Percentiles rank a stretch among this genome's conserved stretches.
phyloP scores from a whole-genome alignment of 2,797 vertebrate genomes.

The Thamnophis elegans region DNA sequence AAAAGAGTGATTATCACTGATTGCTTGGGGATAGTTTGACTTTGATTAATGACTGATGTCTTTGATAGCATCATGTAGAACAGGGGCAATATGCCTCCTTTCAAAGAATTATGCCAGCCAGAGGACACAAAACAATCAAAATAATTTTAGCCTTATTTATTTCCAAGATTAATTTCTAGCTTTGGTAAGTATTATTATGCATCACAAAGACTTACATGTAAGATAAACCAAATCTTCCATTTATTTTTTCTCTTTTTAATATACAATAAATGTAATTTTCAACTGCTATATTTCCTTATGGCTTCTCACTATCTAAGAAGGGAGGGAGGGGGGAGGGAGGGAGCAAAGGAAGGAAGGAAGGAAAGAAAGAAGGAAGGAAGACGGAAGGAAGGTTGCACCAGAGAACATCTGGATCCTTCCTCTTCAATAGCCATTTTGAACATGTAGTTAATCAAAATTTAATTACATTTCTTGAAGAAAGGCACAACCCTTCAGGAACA shows the following conservation, averaged over 20 bases:
- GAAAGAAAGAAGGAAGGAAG: not conserved
- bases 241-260: not conserved
- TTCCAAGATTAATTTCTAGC: not conserved
- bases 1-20: conserved; percentile 4
- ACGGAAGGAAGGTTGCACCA: not conserved
- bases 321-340: not conserved
- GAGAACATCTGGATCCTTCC: not conserved
- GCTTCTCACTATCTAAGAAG: not conserved
- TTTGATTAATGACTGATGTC: not conserved
- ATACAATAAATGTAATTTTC: not conserved
- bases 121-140: not conserved
- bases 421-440: not conserved
- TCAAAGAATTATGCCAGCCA: not conserved
- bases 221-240: not conserved
- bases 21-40: not conserved
- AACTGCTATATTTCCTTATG: not conserved
- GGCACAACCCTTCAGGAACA: not conserved
- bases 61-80: not conserved
- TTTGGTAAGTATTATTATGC: not conserved
- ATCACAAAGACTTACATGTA: not conserved
- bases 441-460: not conserved
- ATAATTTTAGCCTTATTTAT: not conserved
- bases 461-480: not conserved
- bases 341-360: not conserved
- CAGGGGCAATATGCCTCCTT: not conserved